Evolutionary conservation across 1,140 invertebrate genomes (phyloP).

Genomic region (Rhopalosiphum maidis): DNA sequence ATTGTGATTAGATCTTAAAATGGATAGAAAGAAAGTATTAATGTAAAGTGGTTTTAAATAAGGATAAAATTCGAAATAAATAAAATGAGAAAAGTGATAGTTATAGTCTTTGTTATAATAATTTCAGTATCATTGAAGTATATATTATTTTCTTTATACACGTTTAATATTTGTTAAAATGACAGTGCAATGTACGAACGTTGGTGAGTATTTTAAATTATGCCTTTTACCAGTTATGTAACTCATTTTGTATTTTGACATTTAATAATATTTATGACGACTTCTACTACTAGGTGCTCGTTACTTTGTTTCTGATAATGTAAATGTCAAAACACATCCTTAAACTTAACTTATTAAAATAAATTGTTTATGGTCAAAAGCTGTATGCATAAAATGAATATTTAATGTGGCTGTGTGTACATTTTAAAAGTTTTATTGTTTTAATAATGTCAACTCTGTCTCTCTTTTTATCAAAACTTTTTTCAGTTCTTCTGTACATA

Average conservation of each 20-base stretch:
- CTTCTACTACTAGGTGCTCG: background rate
- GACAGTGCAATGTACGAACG: background rate
- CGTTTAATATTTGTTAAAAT: background rate
- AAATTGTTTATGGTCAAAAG: slow-evolving; percentile 19
- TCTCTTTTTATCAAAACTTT: background rate
- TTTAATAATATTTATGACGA: slow-evolving; percentile 28
- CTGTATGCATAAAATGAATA: background rate
- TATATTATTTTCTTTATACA: background rate
- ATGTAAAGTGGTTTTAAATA: background rate
- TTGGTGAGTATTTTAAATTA: background rate
- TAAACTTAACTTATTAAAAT: slow-evolving; percentile 5
- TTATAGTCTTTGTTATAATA: background rate
- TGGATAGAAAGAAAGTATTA: background rate
- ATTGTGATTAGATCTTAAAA: background rate
- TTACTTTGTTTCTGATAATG: slow-evolving; percentile 23
- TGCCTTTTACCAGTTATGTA: background rate
- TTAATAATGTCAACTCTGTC: background rate
- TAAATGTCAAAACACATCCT: slow-evolving; percentile 28
- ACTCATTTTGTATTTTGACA: slow-evolving; percentile 20
- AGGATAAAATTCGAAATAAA: background rate
- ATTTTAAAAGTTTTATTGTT: background rate
- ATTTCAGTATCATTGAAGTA: background rate
- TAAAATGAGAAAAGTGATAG: background rate
- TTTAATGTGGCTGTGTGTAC: background rate
- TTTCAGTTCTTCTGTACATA: background rate